Evolutionary conservation across 1,140 invertebrate species (phyloP), one percentile per base, ranked within the genome.

Genomic region (Sycophila sp.): DNA sequence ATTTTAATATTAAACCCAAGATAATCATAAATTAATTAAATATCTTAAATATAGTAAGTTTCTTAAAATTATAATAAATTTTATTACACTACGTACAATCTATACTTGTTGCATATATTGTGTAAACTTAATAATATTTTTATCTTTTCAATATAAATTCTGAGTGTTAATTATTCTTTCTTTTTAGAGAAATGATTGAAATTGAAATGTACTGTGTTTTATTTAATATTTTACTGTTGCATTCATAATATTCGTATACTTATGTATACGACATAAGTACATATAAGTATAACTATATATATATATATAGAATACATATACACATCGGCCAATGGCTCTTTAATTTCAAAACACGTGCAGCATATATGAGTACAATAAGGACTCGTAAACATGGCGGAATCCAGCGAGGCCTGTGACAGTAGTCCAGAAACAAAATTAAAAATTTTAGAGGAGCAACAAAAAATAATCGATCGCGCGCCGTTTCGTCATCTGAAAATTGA

Each of bases 401-500:
- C 36, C 13, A 55, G 34, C 17, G 34, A 45, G 42, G 10, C 8
- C 30, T 59, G 30, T 42, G 24, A n/a, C n/a, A n/a, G n/a, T n/a
- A n/a, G n/a, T n/a, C n/a, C n/a, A n/a, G n/a, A 59, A 47, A 26
- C 15, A 30, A 65, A 66, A 59, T 64, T 65, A 53, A 65, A 60
- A 30, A 17, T 22, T 13, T 55, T 81, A 45, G 77, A 81, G 63
- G 70, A 75, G 24, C 65, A 76, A 47, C 85, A 86, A 69, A 74
- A 67, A 67, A 30, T 76, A 11, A 77, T 85, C 28, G 84, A 86
- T 36, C 65, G 73, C 58, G 84, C 90, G 66, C 92, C 94, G 1
- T 95, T 96, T 85, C 80, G 86, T 47, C 83, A 88, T n/a, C 86
- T 93, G 63, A 88, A 87, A 71, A 94, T 95, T 24, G 81, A 87